These are phyloP conservation scores for Spongia lamella DNA, from an alignment of 37 sponge, comb jelly and placozoan genomes.

Conservation along the genomic window DNA sequence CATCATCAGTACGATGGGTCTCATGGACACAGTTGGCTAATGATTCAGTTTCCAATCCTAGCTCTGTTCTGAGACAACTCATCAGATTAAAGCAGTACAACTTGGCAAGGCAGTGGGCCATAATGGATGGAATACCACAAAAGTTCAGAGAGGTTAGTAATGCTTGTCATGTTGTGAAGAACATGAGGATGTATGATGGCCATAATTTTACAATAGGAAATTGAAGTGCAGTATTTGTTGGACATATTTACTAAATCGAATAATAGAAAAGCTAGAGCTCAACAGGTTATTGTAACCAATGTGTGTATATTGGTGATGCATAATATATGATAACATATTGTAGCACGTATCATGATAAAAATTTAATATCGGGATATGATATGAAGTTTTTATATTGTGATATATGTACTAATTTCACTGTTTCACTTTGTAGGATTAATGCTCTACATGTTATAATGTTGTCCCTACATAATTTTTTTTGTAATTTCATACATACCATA, in stretches of 20 bases:
- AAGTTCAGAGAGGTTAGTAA: conserved; percentile 25
- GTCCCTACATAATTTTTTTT: too few relatives aligned
- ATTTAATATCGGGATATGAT: too few relatives aligned
- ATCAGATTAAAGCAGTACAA: conserved; percentile 29
- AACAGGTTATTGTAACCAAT: too few relatives aligned
- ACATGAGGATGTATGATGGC: not conserved
- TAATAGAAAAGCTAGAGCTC: too few relatives aligned
- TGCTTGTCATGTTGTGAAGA: not conserved
- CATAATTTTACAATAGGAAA: conserved; percentile 22
- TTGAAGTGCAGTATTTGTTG: conserved; percentile 54
- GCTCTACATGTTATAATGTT: too few relatives aligned
- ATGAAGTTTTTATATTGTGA: too few relatives aligned
- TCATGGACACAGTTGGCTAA: conserved; percentile 51
- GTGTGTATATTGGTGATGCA: too few relatives aligned
- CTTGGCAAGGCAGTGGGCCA: conserved; percentile 45
- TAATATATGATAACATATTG: too few relatives aligned
- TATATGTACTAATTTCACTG: too few relatives aligned
- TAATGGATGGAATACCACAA: conserved; percentile 28
- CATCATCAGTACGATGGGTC: conserved; percentile 20
- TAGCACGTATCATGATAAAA: too few relatives aligned
- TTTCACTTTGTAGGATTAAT: too few relatives aligned
- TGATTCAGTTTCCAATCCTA: conserved; percentile 31
- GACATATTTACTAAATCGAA: conserved; percentile 13
- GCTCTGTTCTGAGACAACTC: conserved; percentile 47
- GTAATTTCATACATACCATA: too few relatives aligned